Evolutionary conservation across 2,888 invertebrate species (phyloP).

Genomic region (Uloborus plumipes): DNA sequence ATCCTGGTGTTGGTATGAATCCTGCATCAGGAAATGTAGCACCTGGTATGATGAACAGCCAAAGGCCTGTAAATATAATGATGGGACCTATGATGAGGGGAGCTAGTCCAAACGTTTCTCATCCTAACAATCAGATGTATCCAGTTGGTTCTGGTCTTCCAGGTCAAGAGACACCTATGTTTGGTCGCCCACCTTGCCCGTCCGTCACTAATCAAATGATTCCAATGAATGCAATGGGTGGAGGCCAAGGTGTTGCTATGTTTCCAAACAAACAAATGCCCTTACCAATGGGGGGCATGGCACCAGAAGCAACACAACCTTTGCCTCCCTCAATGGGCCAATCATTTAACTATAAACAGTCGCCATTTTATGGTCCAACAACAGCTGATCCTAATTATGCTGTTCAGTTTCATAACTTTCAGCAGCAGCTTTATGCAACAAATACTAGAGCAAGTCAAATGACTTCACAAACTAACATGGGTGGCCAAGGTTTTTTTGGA

Average conservation of each 20-base stretch:
- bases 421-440: constrained; percentile 93
- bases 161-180: constrained; percentile 51
- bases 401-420: constrained; percentile 95
- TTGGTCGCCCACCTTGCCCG: constrained; percentile 62
- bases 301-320: constrained; percentile 66
- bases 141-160: constrained; percentile 56
- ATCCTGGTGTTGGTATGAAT: constrained; percentile 46
- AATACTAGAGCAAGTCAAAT: constrained; percentile 76
- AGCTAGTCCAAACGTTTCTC: constrained; percentile 53
- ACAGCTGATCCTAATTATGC: constrained; percentile 93
- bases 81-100: constrained; percentile 64
- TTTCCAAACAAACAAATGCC: constrained; percentile 68
- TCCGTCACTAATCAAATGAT: constrained; percentile 64
- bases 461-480: constrained; percentile 59
- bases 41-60: constrained; percentile 52
- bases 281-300: constrained; percentile 70
- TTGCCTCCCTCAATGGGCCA: constrained; percentile 67
- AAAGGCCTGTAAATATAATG: constrained; percentile 61
- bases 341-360: constrained; percentile 79
- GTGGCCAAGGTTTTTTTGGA: constrained; percentile 62
- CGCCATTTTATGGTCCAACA: constrained; percentile 83
- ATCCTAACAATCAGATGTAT: constrained; percentile 44
- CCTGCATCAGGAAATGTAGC: constrained; percentile 42
- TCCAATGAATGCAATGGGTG: constrained; percentile 67
- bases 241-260: constrained; percentile 54